phyloP scores from a whole-genome alignment of 2,797 vertebrate species.

The Pterois miles region DNA sequence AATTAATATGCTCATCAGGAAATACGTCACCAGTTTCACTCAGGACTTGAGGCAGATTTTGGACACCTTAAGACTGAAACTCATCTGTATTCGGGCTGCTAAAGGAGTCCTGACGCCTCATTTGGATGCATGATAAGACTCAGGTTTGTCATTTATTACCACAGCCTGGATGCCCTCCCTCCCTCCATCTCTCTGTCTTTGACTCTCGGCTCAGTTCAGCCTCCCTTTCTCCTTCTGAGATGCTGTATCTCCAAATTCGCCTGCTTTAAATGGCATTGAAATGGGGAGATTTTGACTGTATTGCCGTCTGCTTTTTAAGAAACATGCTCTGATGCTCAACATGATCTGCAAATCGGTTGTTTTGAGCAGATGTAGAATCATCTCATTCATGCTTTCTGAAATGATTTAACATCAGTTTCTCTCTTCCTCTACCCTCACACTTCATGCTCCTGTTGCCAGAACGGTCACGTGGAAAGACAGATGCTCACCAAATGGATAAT shows the following conservation, averaged over 20 bases:
- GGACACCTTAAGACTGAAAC: background rate
- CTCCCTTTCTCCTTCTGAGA: background rate
- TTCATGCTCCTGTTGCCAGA: background rate
- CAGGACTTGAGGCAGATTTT: background rate
- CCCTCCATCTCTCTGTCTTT: background rate
- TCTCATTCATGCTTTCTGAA: background rate
- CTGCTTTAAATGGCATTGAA: no score
- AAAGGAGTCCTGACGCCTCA: background rate
- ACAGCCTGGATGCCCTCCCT: background rate
- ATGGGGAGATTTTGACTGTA: no score
- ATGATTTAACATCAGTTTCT: background rate
- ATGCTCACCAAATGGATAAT: background rate
- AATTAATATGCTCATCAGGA: background rate
- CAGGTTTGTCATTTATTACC: background rate
- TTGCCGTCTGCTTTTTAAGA: background rate
- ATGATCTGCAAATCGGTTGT: background rate
- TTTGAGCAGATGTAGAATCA: background rate
- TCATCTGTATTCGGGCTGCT: background rate
- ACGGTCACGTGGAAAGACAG: background rate
- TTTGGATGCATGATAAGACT: background rate
- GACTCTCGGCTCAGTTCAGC: background rate
- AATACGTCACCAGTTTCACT: background rate
- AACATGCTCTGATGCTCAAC: background rate
- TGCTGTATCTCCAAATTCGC: no score
- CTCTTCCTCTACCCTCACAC: no score